Base-by-base conservation (phyloP, 2,113 vertebrate genomes). In the Triplophysa dalaica region DNA sequence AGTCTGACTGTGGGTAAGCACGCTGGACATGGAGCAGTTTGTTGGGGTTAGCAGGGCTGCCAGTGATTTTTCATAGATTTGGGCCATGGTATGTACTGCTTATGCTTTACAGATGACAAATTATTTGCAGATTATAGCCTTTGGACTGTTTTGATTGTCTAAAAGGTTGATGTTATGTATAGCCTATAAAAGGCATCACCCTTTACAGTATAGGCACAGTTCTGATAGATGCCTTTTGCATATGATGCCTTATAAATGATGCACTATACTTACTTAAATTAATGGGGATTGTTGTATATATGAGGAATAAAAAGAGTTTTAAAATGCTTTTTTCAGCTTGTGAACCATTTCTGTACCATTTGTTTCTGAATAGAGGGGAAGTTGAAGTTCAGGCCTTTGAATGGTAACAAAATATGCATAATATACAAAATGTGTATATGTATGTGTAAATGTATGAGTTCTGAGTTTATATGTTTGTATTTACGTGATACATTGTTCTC, bases 21-120 rank as follows among this genome's bases (percentile, higher is more conserved):
- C 88, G 77, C 85, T 75, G 82, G 85, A 85, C 85, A 91, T 90
- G 89, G 87, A 91, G 87, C 58, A 88, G 84, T 62, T 82, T 48
- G 72, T 54, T 85, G 80, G 56, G 77, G 33, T 80, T 38, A 29
- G 82, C 54, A 75, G 81, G 70, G 64, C 66, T 41, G 79, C 81
- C 50, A 70, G 8, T 13, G 77, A 83, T 70, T 75, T 79, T 29
- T n/a, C 38, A 14, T 72, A 77, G 60, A 70, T 83, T 52, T 80
- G 82, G 73, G 64, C 50, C 52, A 83, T 72, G 67, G 61, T 80
- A 66, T 16, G 68, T 70, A 77, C 7, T 58, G 62, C 29, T 29
- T 12, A 19, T 19, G 38, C 29, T 29, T 54, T 14, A 58, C 8
- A 1, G 65, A 61, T 48, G 70, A 64, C 61, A 62, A 70, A 73